Conservation (phyloP, 2,113 vertebrate genomes). For the Hippocampus guttulatus region DNA sequence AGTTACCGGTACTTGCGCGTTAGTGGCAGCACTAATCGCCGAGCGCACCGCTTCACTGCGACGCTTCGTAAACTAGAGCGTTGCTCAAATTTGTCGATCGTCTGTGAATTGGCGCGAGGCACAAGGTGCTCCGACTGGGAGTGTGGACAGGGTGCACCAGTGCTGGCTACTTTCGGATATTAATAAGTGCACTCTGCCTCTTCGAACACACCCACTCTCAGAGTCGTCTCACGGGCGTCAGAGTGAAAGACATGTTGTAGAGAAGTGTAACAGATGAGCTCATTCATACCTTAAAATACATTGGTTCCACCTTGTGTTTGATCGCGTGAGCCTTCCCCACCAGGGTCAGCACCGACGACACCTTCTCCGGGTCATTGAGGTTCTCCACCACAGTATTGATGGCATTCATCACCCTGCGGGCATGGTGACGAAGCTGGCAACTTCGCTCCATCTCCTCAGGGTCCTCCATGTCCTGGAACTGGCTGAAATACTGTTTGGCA, state of each 20-base stretch:
- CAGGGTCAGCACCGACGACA: slow-evolving; percentile 83
- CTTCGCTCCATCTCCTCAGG: slow-evolving; percentile 76
- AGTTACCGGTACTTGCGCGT: too few species aligned
- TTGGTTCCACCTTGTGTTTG: slow-evolving; percentile 95
- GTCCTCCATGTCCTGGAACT: slow-evolving; percentile 82
- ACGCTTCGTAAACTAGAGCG: too few species aligned
- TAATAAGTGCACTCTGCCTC: too few species aligned
- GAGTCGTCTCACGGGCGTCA: too few species aligned
- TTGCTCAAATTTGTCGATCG: too few species aligned
- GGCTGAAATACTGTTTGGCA: slow-evolving; percentile 96
- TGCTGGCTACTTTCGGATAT: too few species aligned
- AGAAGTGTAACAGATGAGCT: neutral
- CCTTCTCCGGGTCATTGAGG: slow-evolving; percentile 86
- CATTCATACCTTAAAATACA: slow-evolving; percentile 88
- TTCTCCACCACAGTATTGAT: slow-evolving; percentile 87
- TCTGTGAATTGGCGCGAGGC: too few species aligned
- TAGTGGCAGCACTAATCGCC: too few species aligned
- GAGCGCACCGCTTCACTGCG: too few species aligned
- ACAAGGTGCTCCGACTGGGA: too few species aligned
- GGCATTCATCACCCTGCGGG: slow-evolving; percentile 80
- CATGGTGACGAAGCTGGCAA: slow-evolving; percentile 83
- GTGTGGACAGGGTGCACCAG: too few species aligned
- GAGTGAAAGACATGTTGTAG: neutral
- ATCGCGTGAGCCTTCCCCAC: slow-evolving; percentile 92
- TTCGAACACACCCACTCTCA: too few species aligned